These are phyloP conservation scores for Phaethon lepturus DNA, from an alignment of 2,113 vertebrate species.

Conservation along the genomic window DNA sequence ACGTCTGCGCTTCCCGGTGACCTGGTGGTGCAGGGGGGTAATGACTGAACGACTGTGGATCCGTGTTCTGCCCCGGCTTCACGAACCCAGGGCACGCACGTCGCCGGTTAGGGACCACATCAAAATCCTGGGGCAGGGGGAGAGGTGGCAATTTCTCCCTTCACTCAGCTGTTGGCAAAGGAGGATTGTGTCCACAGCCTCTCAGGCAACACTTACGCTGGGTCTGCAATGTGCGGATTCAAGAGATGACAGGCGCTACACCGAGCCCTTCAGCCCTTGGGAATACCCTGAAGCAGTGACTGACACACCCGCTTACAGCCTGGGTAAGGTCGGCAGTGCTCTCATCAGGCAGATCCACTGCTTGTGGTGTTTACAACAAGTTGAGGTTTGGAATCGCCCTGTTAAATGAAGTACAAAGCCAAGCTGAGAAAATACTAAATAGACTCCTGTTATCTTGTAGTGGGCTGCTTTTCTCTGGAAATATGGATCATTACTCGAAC, in stretches of 20 bases:
- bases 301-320: background rate
- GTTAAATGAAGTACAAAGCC: background rate
- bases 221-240: background rate
- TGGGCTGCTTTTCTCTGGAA: background rate
- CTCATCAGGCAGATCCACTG: background rate
- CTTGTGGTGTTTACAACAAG: background rate
- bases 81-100: background rate
- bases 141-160: background rate
- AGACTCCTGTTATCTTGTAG: background rate
- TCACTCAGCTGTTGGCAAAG: background rate
- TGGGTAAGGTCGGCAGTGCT: background rate
- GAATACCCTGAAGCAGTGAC: background rate
- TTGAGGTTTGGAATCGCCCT: background rate
- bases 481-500: background rate
- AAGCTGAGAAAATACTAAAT: background rate
- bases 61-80: rapidly evolving
- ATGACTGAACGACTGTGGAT: background rate
- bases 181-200: background rate
- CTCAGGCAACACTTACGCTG: background rate
- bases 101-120: background rate
- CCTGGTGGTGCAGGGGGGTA: rapidly evolving
- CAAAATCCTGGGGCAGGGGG: background rate
- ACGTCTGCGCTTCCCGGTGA: background rate
- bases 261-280: background rate
- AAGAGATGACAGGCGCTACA: background rate